Evolutionary conservation across 1,140 invertebrate species (phyloP).

Genomic region (Megalonaias nervosa): DNA sequence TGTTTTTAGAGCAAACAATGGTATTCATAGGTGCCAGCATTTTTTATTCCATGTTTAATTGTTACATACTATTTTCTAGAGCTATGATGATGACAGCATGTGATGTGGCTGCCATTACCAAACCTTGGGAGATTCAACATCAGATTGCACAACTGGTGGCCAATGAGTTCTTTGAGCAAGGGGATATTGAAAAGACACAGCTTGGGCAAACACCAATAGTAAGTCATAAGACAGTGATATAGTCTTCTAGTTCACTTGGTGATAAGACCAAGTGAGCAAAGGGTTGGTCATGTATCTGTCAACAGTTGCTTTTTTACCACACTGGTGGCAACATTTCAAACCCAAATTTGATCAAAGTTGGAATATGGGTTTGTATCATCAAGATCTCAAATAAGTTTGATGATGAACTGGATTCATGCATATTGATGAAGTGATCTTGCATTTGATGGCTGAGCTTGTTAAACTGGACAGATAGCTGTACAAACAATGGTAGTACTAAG

Average conservation of each 20-base stretch:
- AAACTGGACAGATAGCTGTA: too few species aligned
- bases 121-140: constrained; percentile 97
- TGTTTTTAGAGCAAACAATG: background rate
- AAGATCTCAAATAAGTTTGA: too few species aligned
- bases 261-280: background rate
- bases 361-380: too few species aligned
- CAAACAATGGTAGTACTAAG: too few species aligned
- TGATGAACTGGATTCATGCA: too few species aligned
- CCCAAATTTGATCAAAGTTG: too few species aligned
- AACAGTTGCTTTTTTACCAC: background rate
- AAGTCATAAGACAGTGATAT: constrained; percentile 31
- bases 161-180: constrained; percentile 97
- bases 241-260: background rate
- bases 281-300: background rate
- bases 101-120: constrained; percentile 97
- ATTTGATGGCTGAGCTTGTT: too few species aligned
- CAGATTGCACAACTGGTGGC: constrained; percentile 89
- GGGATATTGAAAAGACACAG: constrained; percentile 93
- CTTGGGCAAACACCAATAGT: constrained; percentile 94
- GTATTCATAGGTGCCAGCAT: background rate
- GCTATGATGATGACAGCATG: constrained; percentile 99
- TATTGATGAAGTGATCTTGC: too few species aligned
- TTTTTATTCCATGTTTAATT: background rate
- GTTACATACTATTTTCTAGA: constrained; percentile 72
- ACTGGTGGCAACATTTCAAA: background rate